phyloP scores from a whole-genome alignment of 1,140 invertebrate genomes.

The Brachionus koreanus region DNA sequence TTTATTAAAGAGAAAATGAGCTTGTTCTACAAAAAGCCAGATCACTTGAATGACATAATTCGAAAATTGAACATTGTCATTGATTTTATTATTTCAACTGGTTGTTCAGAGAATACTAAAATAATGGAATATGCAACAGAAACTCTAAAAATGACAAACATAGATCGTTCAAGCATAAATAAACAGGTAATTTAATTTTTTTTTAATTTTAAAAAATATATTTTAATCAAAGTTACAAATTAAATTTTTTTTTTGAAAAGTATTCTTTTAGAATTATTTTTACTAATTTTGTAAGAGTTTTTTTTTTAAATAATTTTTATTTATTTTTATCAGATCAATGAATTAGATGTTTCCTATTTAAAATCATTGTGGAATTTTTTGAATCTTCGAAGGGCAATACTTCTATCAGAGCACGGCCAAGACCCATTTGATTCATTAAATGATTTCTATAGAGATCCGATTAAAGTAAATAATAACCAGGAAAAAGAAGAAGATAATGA shows the following conservation, averaged over 20 bases:
- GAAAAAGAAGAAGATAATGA: background rate
- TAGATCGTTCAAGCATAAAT: background rate
- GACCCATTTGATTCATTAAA: background rate
- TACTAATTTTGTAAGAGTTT: background rate
- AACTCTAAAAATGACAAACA: conserved; percentile 20
- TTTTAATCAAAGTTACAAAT: too few species aligned
- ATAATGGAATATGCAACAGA: conserved; percentile 17
- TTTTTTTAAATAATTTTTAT: background rate
- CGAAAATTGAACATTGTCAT: conserved; percentile 15
- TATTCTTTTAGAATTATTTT: too few species aligned
- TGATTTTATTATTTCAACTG: background rate
- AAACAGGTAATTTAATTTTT: background rate
- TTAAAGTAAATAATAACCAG: background rate
- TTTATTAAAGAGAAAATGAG: background rate
- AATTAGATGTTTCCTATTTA: conserved; percentile 7
- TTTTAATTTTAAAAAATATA: background rate
- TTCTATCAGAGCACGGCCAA: conserved; percentile 8
- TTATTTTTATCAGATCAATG: conserved; percentile 10
- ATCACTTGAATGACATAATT: conserved; percentile 19
- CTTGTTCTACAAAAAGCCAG: background rate
- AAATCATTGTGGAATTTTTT: conserved; percentile 15
- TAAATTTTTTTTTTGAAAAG: background rate
- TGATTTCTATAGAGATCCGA: background rate
- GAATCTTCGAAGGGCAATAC: background rate
- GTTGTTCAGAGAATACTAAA: background rate